Percentiles rank a stretch among this genome's conserved stretches.
Conservation (phyloP, 2,888 invertebrate genomes). For the Ceramica pisi region DNA sequence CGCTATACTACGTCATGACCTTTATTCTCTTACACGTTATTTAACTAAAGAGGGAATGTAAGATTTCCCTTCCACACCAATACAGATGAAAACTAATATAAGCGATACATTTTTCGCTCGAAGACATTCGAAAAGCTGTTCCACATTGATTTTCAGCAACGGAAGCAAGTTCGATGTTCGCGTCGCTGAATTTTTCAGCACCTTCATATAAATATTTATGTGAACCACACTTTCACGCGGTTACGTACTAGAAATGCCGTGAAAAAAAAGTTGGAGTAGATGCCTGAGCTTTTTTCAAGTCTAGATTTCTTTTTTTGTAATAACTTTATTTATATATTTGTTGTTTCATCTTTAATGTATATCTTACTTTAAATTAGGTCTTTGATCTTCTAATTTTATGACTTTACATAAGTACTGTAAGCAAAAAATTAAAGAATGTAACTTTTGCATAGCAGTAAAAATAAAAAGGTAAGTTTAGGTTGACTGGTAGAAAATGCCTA, state of each 20-base stretch:
- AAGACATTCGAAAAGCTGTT: slow-evolving; percentile 48
- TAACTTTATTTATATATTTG: no score
- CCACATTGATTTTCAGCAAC: slow-evolving; percentile 55
- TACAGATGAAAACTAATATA: slow-evolving; percentile 28
- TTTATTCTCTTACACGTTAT: no score
- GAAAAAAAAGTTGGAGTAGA: slow-evolving; percentile 17
- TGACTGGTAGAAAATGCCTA: no score
- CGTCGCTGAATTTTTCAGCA: slow-evolving; percentile 64
- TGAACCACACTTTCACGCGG: slow-evolving; percentile 26
- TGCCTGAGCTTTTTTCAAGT: slow-evolving; percentile 1
- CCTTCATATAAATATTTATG: slow-evolving; percentile 59
- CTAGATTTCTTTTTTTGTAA: neutral
- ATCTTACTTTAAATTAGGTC: no score
- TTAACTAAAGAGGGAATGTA: no score
- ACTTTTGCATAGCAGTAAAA: no score
- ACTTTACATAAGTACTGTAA: no score
- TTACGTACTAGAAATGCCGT: slow-evolving; percentile 32
- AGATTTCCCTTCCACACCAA: neutral
- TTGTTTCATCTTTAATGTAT: neutral
- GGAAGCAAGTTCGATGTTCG: slow-evolving; percentile 55
- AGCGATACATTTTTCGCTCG: slow-evolving; percentile 42
- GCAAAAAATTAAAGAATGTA: no score
- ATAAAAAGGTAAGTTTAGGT: no score
- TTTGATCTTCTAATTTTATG: no score
- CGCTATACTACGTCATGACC: no score